Conservation (phyloP, 1,140 invertebrate genomes). For the Rhizoglyphus robini region DNA sequence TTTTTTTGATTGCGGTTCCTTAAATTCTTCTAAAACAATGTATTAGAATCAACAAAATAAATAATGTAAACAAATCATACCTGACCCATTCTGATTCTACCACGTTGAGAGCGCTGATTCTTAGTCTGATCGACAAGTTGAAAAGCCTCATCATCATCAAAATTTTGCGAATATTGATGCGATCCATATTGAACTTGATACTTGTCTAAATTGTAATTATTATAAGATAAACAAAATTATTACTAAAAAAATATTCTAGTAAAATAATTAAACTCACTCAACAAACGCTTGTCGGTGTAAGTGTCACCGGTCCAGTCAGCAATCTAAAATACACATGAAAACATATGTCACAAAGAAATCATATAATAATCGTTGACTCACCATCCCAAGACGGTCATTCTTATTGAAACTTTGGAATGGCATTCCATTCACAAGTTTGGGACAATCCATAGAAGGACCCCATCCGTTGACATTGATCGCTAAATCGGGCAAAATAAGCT, state of each 20-base stretch:
- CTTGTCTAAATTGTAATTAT: constrained; percentile 53
- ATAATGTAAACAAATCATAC: constrained; percentile 36
- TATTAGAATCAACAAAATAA: neutral
- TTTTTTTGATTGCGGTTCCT: constrained; percentile 42
- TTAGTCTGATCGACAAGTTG: constrained; percentile 64
- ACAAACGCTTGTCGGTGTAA: constrained; percentile 85
- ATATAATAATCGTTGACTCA: constrained; percentile 31
- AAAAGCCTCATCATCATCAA: constrained; percentile 97
- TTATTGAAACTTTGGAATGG: constrained; percentile 97
- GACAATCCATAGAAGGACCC: constrained; percentile 76
- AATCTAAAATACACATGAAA: constrained; percentile 43
- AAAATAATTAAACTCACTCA: constrained; percentile 51
- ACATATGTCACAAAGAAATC: neutral
- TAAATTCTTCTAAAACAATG: constrained; percentile 50
- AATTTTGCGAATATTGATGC: constrained; percentile 93
- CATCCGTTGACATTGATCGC: constrained; percentile 82
- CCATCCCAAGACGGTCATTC: constrained; percentile 86
- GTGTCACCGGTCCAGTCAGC: constrained; percentile 94
- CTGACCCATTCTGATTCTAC: constrained; percentile 51
- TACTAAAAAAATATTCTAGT: neutral
- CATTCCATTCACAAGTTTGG: constrained; percentile 91
- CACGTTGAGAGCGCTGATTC: constrained; percentile 65
- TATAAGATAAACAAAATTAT: constrained; percentile 19
- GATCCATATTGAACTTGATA: constrained; percentile 90
- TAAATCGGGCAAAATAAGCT: constrained; percentile 50